Evolutionary conservation across 1,140 invertebrate genomes (phyloP).

Genomic region (Trichonephila clavipes): DNA sequence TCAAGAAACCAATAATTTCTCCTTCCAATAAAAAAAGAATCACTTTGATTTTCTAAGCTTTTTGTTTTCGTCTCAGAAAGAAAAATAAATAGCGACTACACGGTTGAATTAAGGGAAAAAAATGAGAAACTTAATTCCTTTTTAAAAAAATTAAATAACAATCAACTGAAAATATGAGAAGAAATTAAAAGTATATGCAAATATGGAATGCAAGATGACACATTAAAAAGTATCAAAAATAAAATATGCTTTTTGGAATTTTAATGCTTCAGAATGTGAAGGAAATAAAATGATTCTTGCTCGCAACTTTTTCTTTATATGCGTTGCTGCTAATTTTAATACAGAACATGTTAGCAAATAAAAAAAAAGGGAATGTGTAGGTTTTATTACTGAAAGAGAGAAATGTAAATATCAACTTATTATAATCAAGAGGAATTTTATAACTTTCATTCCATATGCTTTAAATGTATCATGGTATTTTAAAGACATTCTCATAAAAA

Average conservation of each 20-base stretch:
- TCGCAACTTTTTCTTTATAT: background rate
- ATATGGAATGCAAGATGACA: background rate
- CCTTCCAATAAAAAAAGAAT: background rate
- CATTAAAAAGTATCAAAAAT: background rate
- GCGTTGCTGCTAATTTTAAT: background rate
- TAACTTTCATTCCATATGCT: too few species aligned
- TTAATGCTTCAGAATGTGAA: background rate
- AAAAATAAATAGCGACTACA: background rate
- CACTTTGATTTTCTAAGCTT: background rate
- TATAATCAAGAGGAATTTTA: too few species aligned
- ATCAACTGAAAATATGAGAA: background rate
- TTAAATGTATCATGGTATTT: too few species aligned
- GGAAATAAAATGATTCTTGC: background rate
- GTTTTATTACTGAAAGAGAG: background rate
- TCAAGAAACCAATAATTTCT: conserved; percentile 31
- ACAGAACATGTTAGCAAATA: background rate
- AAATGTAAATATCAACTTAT: background rate
- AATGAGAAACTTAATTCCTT: background rate
- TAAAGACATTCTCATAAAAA: too few species aligned
- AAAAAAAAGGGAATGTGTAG: background rate
- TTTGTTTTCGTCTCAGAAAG: background rate
- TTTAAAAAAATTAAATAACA: background rate
- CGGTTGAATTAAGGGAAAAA: background rate
- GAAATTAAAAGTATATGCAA: conserved; percentile 54
- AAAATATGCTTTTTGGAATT: background rate